These are phyloP conservation scores for Rhagonycha fulva DNA, from an alignment of 2,888 invertebrate species.

Conservation along the genomic window DNA sequence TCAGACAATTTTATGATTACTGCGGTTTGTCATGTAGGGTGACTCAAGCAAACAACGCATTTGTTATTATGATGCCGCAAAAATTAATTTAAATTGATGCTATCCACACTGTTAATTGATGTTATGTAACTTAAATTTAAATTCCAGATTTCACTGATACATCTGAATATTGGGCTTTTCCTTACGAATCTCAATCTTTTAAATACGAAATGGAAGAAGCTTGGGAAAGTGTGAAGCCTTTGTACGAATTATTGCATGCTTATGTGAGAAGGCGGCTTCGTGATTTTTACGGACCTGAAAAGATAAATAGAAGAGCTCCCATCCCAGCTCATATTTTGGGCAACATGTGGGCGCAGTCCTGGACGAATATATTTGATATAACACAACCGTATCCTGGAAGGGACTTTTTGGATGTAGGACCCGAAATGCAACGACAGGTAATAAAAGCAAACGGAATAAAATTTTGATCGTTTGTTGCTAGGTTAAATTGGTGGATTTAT, in stretches of 20 bases:
- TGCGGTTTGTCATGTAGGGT: neutral
- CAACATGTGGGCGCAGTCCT: conserved; percentile 90
- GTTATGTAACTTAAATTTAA: neutral
- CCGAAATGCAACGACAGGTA: conserved; percentile 79
- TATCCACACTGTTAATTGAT: neutral
- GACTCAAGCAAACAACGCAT: neutral
- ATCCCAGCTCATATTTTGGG: conserved; percentile 85
- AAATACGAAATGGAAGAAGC: conserved; percentile 78
- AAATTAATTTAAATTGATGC: neutral
- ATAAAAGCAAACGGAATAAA: neutral
- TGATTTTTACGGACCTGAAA: conserved; percentile 82
- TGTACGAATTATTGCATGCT: conserved; percentile 87
- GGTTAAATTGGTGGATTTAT: no score
- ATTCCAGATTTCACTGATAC: conserved; percentile 81
- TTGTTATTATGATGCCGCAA: neutral
- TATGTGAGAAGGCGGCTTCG: conserved; percentile 85
- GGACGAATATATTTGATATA: conserved; percentile 80
- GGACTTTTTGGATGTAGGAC: conserved; percentile 79
- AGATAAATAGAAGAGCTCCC: conserved; percentile 78
- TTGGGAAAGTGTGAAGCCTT: conserved; percentile 83
- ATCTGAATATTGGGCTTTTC: conserved; percentile 87
- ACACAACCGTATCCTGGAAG: conserved; percentile 83
- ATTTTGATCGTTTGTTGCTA: no score
- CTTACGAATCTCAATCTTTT: conserved; percentile 79
- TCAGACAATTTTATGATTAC: neutral